phyloP scores from a whole-genome alignment of 2,113 vertebrate genomes.

The Myrmophylax atrothorax region DNA sequence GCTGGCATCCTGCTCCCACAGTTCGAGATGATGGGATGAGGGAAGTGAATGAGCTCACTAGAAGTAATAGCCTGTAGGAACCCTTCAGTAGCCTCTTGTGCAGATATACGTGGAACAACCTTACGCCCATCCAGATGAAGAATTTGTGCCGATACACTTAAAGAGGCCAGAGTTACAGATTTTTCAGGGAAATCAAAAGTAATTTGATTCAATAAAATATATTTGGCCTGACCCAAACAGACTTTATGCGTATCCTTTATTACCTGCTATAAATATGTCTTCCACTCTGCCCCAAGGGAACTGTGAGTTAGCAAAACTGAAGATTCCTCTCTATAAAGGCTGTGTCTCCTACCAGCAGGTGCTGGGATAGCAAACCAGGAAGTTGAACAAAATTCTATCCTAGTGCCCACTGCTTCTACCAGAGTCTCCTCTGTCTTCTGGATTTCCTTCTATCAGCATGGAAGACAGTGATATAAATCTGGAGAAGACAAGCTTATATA shows the following conservation, averaged over 20 bases:
- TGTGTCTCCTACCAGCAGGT: background rate
- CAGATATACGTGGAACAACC: background rate
- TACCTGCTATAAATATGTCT: slow-evolving; percentile 26
- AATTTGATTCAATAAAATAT: background rate
- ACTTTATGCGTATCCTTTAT: background rate
- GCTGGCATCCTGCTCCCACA: background rate
- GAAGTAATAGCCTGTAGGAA: background rate
- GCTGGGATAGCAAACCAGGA: background rate
- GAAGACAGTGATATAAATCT: background rate
- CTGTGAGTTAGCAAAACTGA: background rate
- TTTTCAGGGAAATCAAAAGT: slow-evolving; percentile 26
- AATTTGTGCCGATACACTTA: background rate
- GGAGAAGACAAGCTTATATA: background rate
- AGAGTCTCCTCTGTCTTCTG: background rate
- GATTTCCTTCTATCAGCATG: background rate
- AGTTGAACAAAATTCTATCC: background rate
- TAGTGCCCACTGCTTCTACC: background rate
- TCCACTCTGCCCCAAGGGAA: background rate
- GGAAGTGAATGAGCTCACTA: background rate
- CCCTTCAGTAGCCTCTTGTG: background rate
- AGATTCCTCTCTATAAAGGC: background rate
- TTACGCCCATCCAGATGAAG: background rate
- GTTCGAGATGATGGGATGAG: background rate
- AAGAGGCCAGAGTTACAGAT: background rate
- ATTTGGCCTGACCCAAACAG: slow-evolving; percentile 9